These are phyloP conservation scores for Molorchus minor DNA, from an alignment of 2,888 invertebrate genomes.

Conservation along the genomic window DNA sequence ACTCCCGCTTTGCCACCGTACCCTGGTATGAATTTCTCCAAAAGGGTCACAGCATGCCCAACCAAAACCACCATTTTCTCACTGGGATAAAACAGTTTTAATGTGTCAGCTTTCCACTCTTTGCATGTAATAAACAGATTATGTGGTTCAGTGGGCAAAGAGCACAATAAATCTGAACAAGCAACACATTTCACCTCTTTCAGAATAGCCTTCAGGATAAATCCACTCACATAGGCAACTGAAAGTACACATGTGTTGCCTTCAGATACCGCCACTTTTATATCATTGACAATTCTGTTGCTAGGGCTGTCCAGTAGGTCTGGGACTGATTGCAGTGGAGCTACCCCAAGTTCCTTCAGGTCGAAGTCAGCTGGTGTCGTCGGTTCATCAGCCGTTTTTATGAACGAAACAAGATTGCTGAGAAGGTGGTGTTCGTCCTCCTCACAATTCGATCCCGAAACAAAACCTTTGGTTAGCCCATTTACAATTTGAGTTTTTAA, in stretches of 20 bases:
- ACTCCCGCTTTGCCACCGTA: conserved; percentile 1
- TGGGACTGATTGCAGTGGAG: background rate
- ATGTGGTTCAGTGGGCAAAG: conserved; percentile 3
- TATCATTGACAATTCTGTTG: background rate
- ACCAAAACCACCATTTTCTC: conserved; percentile 1
- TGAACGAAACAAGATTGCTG: background rate
- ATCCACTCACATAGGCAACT: conserved; percentile 3
- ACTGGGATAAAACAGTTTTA: background rate
- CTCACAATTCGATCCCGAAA: conserved; percentile 29
- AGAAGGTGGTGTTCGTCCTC: conserved; percentile 25
- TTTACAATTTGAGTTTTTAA: conserved; percentile 39
- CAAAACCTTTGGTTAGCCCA: conserved; percentile 13
- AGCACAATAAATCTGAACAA: conserved; percentile 5
- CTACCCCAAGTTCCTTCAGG: background rate
- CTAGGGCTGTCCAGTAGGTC: conserved; percentile 5
- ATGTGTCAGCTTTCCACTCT: conserved; percentile 6
- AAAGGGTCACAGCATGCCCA: conserved; percentile 2
- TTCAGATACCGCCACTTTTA: background rate
- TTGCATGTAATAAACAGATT: background rate
- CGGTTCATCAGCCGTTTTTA: conserved; percentile 5
- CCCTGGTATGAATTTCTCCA: conserved; percentile 1
- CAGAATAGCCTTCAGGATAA: conserved; percentile 1
- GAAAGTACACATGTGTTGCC: background rate
- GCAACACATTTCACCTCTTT: conserved; percentile 4
- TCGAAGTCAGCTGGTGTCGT: background rate